Percentiles rank a stretch among this genome's conserved stretches.
These are phyloP conservation scores for Gymnosoma rotundatum DNA, from an alignment of 2,888 invertebrate genomes.

Conservation along the genomic window DNA sequence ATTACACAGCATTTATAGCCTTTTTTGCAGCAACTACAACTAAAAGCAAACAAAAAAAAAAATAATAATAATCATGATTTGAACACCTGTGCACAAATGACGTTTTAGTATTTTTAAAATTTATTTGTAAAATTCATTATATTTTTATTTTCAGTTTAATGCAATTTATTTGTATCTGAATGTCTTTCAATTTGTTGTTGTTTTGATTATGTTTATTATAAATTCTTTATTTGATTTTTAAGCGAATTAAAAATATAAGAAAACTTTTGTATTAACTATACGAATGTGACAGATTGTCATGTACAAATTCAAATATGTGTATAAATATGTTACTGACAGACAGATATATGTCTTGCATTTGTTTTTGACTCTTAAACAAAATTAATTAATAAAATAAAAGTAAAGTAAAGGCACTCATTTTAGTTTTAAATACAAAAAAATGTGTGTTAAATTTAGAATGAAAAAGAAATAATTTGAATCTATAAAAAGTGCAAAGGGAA, in stretches of 20 bases:
- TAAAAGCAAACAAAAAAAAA: constrained; percentile 22
- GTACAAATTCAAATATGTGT: constrained; percentile 18
- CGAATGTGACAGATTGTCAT: constrained; percentile 54
- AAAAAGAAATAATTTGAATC: too few relatives aligned
- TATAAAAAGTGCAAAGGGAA: too few relatives aligned
- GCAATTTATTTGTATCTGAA: constrained; percentile 6
- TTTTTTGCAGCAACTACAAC: constrained; percentile 25
- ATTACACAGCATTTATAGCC: constrained; percentile 64
- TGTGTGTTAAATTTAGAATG: too few relatives aligned
- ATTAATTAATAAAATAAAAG: constrained; percentile 28
- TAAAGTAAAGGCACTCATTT: too few relatives aligned
- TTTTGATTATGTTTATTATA: constrained; percentile 45
- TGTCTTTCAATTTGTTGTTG: constrained; percentile 30
- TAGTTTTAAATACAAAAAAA: too few relatives aligned
- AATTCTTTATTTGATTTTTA: constrained; percentile 48
- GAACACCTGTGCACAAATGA: constrained; percentile 69
- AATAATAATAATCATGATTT: constrained; percentile 60
- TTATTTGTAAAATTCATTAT: constrained; percentile 44
- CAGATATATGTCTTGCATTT: constrained; percentile 29
- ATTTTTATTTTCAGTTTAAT: constrained; percentile 4
- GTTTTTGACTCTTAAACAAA: constrained; percentile 29
- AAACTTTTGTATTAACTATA: constrained; percentile 40
- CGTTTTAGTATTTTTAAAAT: constrained; percentile 58
- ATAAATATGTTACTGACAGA: constrained; percentile 10
- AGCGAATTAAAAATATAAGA: constrained; percentile 55